Evolutionary conservation across 1,140 invertebrate genomes (phyloP), one percentile per base, ranked within the genome.

Genomic region (Orius laevigatus): DNA sequence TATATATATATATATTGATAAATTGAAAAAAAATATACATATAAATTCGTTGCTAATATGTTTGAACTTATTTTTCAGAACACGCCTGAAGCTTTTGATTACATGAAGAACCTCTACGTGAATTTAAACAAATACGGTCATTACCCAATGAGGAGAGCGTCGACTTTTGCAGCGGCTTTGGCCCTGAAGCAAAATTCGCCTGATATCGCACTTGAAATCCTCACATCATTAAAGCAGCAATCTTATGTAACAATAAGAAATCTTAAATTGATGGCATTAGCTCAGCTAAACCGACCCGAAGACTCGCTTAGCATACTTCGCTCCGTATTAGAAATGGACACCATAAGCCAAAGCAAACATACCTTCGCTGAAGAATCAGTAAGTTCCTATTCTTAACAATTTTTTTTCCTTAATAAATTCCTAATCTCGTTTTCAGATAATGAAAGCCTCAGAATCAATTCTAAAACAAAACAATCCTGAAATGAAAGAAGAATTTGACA

Each of bases 141-240:
- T 48, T 32, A 53, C 0, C 70, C 76, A 6, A 62, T 78, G 14
- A 62, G 79, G 50, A 75, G 75, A 63, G 66, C 73, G 3, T 55
- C 70, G 5, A 65, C 72, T 2, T 80, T 78, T 58, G 66, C 77
- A 52, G 71, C 75, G 45, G 63, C 53, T 9, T 57, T 86, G 31
- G 78, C 81, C 16, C 54, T 86, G 14, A 78, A 76, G 31, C 76
- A 84, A 60, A 73, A 75, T 40, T 61, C 67, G 41, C 74, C 81
- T 34, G 68, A 79, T 16, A 55, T 76, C 31, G 74, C 79, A 3
- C 53, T 84, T 10, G 82, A 87, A 66, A 66, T 83, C 19, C 49
- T 82, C 15, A 59, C 68, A 2, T 34, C 46, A 51, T 55, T 18
- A 53, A 68, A 9, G 68, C 63, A 68, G 35, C 64, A 66, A 44